phyloP scores from a whole-genome alignment of 1,140 invertebrate species.

The Anastrepha obliqua region DNA sequence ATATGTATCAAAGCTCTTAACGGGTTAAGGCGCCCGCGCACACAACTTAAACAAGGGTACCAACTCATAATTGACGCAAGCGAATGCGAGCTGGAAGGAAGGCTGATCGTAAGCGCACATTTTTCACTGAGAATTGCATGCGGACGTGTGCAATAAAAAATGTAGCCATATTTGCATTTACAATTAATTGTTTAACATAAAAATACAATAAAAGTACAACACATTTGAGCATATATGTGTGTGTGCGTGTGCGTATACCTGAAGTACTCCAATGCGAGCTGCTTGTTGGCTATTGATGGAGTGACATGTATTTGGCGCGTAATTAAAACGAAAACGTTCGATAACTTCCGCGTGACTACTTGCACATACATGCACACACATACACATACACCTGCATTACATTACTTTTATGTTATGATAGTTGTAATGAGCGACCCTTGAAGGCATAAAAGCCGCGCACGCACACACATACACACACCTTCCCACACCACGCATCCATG shows the following conservation, averaged over 20 bases:
- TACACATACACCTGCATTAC: neutral
- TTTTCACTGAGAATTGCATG: neutral
- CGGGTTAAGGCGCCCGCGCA: neutral
- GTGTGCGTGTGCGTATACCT: neutral
- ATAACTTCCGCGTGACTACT: constrained; percentile 21
- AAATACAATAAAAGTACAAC: constrained; percentile 13
- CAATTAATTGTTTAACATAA: constrained; percentile 51
- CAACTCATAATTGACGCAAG: neutral
- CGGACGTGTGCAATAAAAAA: constrained; percentile 38
- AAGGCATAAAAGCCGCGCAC: neutral
- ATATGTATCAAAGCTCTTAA: neutral
- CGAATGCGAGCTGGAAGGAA: neutral
- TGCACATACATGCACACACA: neutral
- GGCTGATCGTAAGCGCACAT: neutral
- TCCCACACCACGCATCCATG: too few relatives aligned
- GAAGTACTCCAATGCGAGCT: neutral
- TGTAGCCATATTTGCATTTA: constrained; percentile 41
- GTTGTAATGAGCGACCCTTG: constrained; percentile 25
- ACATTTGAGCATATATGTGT: neutral
- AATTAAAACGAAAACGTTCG: constrained; percentile 41
- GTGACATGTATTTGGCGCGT: constrained; percentile 42
- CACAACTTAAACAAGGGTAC: neutral
- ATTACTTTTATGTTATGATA: constrained; percentile 38
- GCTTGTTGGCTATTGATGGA: neutral
- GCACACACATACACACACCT: neutral